phyloP scores from a whole-genome alignment of 1,140 invertebrate genomes.

The Lethocerus indicus region DNA sequence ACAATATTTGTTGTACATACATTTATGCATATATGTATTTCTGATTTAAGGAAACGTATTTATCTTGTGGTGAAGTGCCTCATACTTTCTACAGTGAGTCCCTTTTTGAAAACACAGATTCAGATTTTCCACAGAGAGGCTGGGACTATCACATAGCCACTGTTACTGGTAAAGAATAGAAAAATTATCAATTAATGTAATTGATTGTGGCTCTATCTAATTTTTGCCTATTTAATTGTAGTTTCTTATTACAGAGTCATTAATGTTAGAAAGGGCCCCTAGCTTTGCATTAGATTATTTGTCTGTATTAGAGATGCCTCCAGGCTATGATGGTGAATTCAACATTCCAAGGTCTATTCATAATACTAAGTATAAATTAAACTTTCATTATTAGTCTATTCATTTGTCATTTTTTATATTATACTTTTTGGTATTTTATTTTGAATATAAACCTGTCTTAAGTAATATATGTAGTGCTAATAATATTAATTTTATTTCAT shows the following conservation, averaged over 20 bases:
- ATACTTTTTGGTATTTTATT: conserved; percentile 11
- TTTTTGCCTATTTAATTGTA: conserved; percentile 10
- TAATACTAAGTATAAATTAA: conserved; percentile 17
- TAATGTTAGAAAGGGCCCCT: conserved; percentile 41
- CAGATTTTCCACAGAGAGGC: conserved; percentile 27
- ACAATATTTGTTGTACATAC: no score
- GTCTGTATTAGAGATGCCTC: conserved; percentile 39
- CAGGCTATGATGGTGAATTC: no score
- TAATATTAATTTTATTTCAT: conserved; percentile 26
- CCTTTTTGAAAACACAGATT: conserved; percentile 38
- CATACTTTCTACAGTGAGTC: no score
- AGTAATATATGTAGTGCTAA: no score
- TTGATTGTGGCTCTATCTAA: no score
- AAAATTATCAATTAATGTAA: no score
- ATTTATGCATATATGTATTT: no score
- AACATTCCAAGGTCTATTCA: conserved; percentile 32
- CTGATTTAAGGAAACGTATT: no score
- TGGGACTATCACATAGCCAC: conserved; percentile 28
- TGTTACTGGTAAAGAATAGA: conserved; percentile 23
- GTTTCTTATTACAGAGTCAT: conserved; percentile 29
- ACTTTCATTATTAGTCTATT: conserved; percentile 8
- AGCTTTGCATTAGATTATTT: conserved; percentile 54
- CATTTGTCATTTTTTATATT: conserved; percentile 2
- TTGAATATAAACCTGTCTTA: no score
- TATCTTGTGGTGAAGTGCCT: no score